Conservation (phyloP, 2,113 vertebrate species). For the Junco hyemalis region DNA sequence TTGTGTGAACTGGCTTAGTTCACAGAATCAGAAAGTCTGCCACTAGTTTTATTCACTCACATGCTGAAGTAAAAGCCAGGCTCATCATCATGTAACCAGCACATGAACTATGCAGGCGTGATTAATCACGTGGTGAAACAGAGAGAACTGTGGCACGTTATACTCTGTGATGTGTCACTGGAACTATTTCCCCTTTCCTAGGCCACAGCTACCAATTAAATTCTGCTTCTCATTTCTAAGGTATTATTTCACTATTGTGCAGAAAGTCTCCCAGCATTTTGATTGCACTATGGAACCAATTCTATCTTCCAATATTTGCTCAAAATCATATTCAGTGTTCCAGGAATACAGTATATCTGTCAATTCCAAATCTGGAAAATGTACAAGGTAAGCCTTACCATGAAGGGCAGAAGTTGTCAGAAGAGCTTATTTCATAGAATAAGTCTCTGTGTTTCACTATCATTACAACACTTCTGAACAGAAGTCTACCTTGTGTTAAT, state of each 20-base stretch:
- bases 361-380: not conserved
- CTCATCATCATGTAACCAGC: not conserved
- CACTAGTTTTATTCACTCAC: not conserved
- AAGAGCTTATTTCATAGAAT: not conserved
- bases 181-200: not conserved
- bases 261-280: not conserved
- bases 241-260: not conserved
- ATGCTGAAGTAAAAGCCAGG: not conserved
- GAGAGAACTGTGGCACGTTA: not conserved
- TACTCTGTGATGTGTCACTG: not conserved
- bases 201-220: not conserved
- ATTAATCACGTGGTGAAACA: not conserved
- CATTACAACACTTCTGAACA: not conserved
- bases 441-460: not conserved
- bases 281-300: not conserved
- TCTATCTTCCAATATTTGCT: not conserved
- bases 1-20: not conserved
- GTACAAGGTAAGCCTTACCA: not conserved
- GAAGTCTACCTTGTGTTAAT: not conserved
- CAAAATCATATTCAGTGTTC: not conserved
- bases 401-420: not conserved
- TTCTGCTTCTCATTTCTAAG: not conserved
- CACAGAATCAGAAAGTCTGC: slow-evolving; percentile 1
- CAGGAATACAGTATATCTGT: not conserved
- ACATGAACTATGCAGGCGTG: not conserved